A percentile compares a stretch with the other conserved stretches of the same genome.
phyloP scores from a whole-genome alignment of 2,113 vertebrate genomes.

The Acanthochromis polyacanthus region DNA sequence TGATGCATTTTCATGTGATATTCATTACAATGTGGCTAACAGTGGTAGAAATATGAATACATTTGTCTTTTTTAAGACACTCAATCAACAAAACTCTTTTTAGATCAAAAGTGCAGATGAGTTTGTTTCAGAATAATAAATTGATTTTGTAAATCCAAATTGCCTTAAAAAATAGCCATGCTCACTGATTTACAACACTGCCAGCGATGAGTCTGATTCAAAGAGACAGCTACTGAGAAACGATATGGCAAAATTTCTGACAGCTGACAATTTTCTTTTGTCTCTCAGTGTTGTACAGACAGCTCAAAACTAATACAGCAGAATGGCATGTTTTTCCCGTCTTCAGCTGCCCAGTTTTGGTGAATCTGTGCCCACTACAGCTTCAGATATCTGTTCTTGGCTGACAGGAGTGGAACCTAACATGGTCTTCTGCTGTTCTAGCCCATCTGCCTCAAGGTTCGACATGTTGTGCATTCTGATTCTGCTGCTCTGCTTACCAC shows the following conservation, averaged over 20 bases:
- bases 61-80: neutral
- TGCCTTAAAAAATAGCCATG: slow-evolving; percentile 16
- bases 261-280: slow-evolving; percentile 24
- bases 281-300: slow-evolving; percentile 4
- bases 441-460: slow-evolving; percentile 30
- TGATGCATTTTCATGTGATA: neutral
- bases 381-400: neutral
- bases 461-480: slow-evolving; percentile 42
- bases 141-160: neutral
- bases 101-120: neutral
- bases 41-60: neutral
- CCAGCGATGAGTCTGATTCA: neutral
- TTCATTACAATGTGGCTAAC: no score
- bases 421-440: slow-evolving; percentile 37
- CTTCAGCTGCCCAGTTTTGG: slow-evolving; percentile 23
- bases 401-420: slow-evolving; percentile 41
- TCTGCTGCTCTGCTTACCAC: slow-evolving; percentile 8
- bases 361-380: slow-evolving; percentile 14
- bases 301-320: slow-evolving; percentile 23
- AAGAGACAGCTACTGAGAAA: slow-evolving; percentile 21
- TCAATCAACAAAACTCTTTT: neutral
- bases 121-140: neutral
- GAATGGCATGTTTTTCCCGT: slow-evolving; percentile 36
- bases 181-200: slow-evolving; percentile 1
- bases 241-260: slow-evolving; percentile 24